Evolutionary conservation across 1,140 invertebrate genomes (phyloP).

Genomic region (Lerema accius): DNA sequence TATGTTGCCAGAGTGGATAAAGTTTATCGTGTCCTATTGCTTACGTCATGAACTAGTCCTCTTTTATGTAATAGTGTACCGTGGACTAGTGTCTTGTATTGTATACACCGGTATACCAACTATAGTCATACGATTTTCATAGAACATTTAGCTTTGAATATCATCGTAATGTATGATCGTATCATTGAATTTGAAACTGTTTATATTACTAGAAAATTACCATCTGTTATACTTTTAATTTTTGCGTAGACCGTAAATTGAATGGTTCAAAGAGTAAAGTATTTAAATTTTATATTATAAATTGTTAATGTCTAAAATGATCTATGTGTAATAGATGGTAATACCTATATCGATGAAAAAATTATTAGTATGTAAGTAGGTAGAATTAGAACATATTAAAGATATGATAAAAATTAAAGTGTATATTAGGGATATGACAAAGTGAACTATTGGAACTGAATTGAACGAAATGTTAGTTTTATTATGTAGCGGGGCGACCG

Average conservation of each 20-base stretch:
- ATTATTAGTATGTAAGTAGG: constrained; percentile 63
- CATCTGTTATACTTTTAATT: background rate
- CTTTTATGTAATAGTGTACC: too few relatives aligned
- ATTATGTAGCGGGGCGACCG: constrained; percentile 51
- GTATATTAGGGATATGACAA: constrained; percentile 53
- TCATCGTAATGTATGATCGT: too few relatives aligned
- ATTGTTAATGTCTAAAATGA: constrained; percentile 13
- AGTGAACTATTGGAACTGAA: constrained; percentile 58
- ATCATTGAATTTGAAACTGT: too few relatives aligned
- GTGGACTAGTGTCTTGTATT: too few relatives aligned
- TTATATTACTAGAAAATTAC: too few relatives aligned
- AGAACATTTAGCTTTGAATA: too few relatives aligned
- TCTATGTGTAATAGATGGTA: constrained; percentile 31
- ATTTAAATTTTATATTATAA: background rate
- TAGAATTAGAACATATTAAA: constrained; percentile 46
- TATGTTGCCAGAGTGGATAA: too few relatives aligned
- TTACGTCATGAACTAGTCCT: too few relatives aligned
- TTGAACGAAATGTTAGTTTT: constrained; percentile 45
- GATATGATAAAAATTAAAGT: constrained; percentile 36
- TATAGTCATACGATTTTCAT: too few relatives aligned
- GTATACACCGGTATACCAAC: too few relatives aligned
- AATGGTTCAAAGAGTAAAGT: background rate
- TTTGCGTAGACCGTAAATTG: background rate
- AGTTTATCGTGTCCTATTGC: too few relatives aligned
- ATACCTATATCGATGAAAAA: constrained; percentile 49